Evolutionary conservation across 2,888 invertebrate genomes (phyloP), one percentile per base, ranked within the genome.

Genomic region (Netelia fuscicornis): DNA sequence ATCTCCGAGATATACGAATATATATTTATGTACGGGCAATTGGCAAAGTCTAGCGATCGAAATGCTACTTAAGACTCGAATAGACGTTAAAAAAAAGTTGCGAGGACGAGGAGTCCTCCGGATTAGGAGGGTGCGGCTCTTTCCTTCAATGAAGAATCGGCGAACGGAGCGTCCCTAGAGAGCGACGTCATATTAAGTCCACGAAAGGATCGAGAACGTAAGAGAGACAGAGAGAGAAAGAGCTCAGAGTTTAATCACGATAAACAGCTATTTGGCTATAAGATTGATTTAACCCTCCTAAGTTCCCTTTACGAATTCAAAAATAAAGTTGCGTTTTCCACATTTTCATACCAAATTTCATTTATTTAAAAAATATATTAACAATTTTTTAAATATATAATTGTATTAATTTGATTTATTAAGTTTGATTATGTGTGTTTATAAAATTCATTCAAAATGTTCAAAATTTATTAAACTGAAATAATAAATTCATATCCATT

Each of bases 121-220:
- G 90, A 90, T 90, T 89, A 89, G 84, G 65, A 74, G 83, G 82
- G 56, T 58, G 37, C 65, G 60, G 85, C 81, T 87, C 87, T 87
- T 86, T 83, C 83, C 76, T 81, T 86, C 68, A 74, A 86, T 88
- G 88, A 58, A 70, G 67, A 74, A 75, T 86, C 74, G 56, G 56
- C 23, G 54, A 74, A 81, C 74, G 71, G 23, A 87, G 87, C 89
- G 82, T 88, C 88, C 88, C 87, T 74, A 54, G 68, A 87, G 85
- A 83, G 77, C 42, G 37, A 42, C 58, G 74, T 70, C 56, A 68
- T 84, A 81, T 78, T 78, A 65, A 56, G 68, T 52, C 62, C 56
- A 52, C 56, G 23, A 64, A 52, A 58, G 78, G 44, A 70, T 65
- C 81, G 72, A 58, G 23, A 64, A 68, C 58, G 64, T 70, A 44